phyloP scores from a whole-genome alignment of 2,113 vertebrate species.

The Neogale vison region DNA sequence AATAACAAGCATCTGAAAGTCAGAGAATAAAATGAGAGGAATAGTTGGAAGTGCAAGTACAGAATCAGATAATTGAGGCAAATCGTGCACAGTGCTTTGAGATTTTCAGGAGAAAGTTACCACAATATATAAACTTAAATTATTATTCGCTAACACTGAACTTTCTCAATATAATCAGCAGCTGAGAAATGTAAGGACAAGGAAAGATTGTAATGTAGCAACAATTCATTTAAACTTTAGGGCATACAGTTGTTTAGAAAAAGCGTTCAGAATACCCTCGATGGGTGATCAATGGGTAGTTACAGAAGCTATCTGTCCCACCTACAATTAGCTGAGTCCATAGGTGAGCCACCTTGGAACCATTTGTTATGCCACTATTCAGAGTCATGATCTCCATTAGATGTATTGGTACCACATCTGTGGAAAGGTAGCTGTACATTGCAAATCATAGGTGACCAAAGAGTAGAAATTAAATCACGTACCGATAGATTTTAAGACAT shows the following conservation, averaged over 20 bases:
- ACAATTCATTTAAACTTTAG: constrained; percentile 29
- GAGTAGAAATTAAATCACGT: not conserved
- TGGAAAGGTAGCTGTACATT: not conserved
- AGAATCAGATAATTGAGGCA: constrained; percentile 66
- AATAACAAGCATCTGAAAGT: constrained; percentile 73
- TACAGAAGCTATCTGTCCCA: not conserved
- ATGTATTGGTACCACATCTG: not conserved
- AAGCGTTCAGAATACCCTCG: not conserved
- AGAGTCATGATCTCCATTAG: not conserved
- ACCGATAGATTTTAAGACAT: not conserved
- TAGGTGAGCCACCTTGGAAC: not conserved
- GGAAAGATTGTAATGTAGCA: not conserved
- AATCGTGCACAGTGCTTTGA: constrained; percentile 26
- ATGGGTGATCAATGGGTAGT: not conserved
- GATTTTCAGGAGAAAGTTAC: constrained; percentile 30
- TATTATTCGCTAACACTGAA: constrained; percentile 34
- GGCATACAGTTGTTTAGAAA: not conserved
- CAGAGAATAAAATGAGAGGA: constrained; percentile 60
- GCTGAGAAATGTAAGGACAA: not conserved
- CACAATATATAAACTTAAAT: constrained; percentile 28
- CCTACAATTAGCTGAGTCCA: not conserved
- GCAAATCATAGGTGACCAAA: not conserved
- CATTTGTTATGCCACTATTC: not conserved
- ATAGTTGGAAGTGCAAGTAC: constrained; percentile 47
- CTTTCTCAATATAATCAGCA: constrained; percentile 34